Base-by-base conservation (phyloP, 1,140 invertebrate genomes). In the Euwallacea fornicatus region DNA sequence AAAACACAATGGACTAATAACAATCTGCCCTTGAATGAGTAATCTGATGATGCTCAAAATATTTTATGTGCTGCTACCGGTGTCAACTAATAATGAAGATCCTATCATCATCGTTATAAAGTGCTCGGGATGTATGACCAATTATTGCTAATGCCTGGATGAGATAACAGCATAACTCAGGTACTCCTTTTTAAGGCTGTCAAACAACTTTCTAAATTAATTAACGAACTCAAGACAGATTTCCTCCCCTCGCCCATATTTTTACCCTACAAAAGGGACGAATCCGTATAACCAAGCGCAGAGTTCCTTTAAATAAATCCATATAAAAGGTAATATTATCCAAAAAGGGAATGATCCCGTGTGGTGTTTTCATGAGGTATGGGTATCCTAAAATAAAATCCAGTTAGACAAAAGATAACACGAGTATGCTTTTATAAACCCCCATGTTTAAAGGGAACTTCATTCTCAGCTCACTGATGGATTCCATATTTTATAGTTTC, bases 401-500 rank as follows among this genome's bases (percentile, higher is more conserved):
- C 59, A 61, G 46, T 69, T 62, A 62, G 50, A 63, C 67, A 69
- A 69, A 69, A 61, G 58, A 58, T 69, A 69, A 69, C 67, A 69
- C 43, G 67, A 62, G 44, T 69, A 54, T 63, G 59, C 67, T 69
- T 69, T 69, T 55, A 69, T 21, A 68, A 59, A 56, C 11, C 42
- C 42, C 54, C n/a, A 10, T 50, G 13, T 50, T 10, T 50, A 1
- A 50, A 50, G 46, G 46, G 46, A 47, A 50, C 9, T 65, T 63
- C 16, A 44, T 63, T 47, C 11, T n/a, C 11, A 21, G n/a, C 13
- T 15, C 10, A 44, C 16, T 61, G 42, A 63, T 63, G 61, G 61
- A 46, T 63, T 46, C 15, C 13, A 63, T 47, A 63, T 44, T 44
- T 58, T 58, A 59, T 59, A 59, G 33, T 41, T 59, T 59, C 33